These are phyloP conservation scores for Channa striata DNA, from an alignment of 2,797 vertebrate genomes.

Conservation along the genomic window DNA sequence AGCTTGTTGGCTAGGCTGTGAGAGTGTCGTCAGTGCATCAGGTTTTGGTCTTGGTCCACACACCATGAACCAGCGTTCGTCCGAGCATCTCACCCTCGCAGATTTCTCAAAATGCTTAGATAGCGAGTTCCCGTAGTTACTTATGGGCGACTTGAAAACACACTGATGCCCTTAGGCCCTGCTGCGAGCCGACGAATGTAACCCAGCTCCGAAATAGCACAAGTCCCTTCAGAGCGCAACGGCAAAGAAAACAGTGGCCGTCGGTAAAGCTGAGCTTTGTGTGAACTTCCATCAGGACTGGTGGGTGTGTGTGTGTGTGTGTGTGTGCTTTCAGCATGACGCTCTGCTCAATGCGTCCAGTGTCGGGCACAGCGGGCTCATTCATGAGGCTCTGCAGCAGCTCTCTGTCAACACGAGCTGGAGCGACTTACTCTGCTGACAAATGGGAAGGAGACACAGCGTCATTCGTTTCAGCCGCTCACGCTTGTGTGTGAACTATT, in stretches of 20 bases:
- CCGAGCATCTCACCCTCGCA: too few species aligned
- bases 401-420: conserved; percentile 69
- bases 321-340: conserved; percentile 7
- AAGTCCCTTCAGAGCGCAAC: too few species aligned
- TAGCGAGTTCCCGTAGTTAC: too few species aligned
- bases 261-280: neutral
- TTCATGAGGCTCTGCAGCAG: conserved; percentile 68
- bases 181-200: too few species aligned
- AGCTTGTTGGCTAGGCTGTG: too few species aligned
- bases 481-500: conserved; percentile 10
- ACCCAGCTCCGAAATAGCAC: too few species aligned
- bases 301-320: neutral
- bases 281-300: conserved; percentile 1
- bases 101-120: too few species aligned
- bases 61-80: too few species aligned
- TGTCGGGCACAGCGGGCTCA: conserved; percentile 73
- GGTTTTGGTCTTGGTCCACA: too few species aligned
- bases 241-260: neutral
- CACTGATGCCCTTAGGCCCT: too few species aligned
- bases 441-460: conserved; percentile 53
- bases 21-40: too few species aligned
- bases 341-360: conserved; percentile 66
- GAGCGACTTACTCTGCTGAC: conserved; percentile 67
- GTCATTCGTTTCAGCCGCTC: conserved; percentile 58
- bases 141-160: too few species aligned